Base-by-base conservation (phyloP, 2,797 vertebrate genomes). In the Euthynnus affinis region DNA sequence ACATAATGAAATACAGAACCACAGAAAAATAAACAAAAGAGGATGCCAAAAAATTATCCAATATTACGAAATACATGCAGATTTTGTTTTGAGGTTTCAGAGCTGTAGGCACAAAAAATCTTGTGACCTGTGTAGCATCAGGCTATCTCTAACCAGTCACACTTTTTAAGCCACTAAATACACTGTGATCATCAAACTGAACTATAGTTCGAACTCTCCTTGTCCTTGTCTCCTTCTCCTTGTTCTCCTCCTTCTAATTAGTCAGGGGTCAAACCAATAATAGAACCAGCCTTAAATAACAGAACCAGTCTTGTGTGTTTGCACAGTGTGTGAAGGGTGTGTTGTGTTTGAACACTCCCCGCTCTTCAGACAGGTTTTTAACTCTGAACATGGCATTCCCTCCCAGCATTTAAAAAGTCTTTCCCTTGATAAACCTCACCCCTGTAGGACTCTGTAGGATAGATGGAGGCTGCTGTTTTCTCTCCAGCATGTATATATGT, bases 281-380 rank as follows among this genome's bases (percentile, higher is more conserved):
- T 52, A n/a, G 15, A 48, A 18, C 8, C 13, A 52, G 20, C 37
- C n/a, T 63, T 29, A 61, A 72, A 73, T 22, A 48, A 64, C 5
- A 44, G 23, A 53, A 1, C 13, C 7, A 25, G 40, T 46, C 27
- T 15, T 25, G 34, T 64, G 63, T 87, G 74, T 89, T 80, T 85
- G 65, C 27, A 18, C 29, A 46, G 53, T 51, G 34, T 67, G 66
- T 74, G 32, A 70, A 74, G 70, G 71, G 78, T 75, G 83, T 78
- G 77, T 80, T 67, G 7, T 84, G 72, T 85, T 85, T 84, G 66
- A 80, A 70, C 73, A 83, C 52, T 58, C 34, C 52, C 51, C 20
- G 44, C 48, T 27, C 75, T 80, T 71, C 15, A 0, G 44, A 82
- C 64, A 6, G 3, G 68, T 90, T 89, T 81, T 37, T 64, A 37